Evolutionary conservation across 2,113 vertebrate species (phyloP).

Genomic region (Zosterops hypoxanthus): DNA sequence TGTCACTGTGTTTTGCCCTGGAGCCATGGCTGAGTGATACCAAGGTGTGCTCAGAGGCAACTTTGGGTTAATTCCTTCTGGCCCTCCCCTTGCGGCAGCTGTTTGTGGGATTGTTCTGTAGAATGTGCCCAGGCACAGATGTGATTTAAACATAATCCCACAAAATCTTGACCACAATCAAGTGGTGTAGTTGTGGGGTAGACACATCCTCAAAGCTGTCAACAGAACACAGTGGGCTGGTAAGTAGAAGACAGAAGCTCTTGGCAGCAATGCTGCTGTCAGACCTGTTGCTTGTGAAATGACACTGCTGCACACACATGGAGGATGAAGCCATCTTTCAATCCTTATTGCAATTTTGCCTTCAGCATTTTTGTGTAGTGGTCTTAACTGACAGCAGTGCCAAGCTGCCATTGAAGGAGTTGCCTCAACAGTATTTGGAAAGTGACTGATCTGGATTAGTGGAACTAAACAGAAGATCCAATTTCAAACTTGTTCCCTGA

Average conservation of each 20-base stretch:
- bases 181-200: not conserved
- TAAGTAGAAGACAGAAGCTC: not conserved
- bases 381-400: not conserved
- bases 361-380: not conserved
- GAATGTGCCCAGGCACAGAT: not conserved
- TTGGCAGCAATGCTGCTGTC: constrained; percentile 40
- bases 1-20: not conserved
- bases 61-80: not conserved
- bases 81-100: not conserved
- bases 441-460: not conserved
- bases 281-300: constrained; percentile 34
- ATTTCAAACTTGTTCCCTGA: not conserved
- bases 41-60: not conserved
- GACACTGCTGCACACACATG: not conserved
- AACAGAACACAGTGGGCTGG: not conserved
- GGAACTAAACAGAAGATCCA: not conserved
- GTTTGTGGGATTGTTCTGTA: not conserved
- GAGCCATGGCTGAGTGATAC: not conserved
- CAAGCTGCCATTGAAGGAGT: not conserved
- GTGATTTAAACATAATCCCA: not conserved
- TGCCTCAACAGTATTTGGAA: not conserved
- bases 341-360: not conserved
- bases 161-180: constrained; percentile 31
- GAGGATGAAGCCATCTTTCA: not conserved
- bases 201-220: constrained; percentile 38